Evolutionary conservation across 2,888 invertebrate genomes (phyloP).

Genomic region (Andrena hattorfiana): DNA sequence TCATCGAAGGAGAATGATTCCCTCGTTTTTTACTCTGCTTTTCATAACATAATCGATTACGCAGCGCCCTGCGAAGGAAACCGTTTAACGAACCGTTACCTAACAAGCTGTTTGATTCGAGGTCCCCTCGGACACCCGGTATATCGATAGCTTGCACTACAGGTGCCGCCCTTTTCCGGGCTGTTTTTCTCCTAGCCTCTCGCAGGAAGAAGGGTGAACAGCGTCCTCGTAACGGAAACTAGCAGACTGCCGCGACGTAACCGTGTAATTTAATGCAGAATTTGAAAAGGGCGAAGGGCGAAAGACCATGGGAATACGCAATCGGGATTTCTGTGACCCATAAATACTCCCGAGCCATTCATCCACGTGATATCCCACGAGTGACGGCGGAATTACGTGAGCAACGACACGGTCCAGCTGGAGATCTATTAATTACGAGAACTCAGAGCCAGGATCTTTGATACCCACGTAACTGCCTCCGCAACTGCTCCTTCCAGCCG

Average conservation of each 20-base stretch:
- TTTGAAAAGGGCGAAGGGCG: constrained; percentile 51
- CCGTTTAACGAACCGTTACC: no score
- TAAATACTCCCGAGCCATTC: constrained; percentile 12
- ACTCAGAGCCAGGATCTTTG: neutral
- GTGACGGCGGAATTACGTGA: constrained; percentile 7
- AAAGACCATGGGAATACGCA: constrained; percentile 36
- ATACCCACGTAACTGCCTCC: neutral
- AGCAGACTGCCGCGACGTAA: constrained; percentile 11
- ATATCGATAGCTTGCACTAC: constrained; percentile 66
- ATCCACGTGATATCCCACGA: neutral
- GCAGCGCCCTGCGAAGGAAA: no score
- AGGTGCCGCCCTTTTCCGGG: constrained; percentile 80
- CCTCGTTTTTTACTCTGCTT: no score
- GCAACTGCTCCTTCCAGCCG: neutral
- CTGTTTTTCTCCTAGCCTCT: constrained; percentile 69
- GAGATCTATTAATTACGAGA: constrained; percentile 1
- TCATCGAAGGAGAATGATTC: no score
- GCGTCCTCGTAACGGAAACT: constrained; percentile 68
- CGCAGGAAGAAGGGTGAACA: constrained; percentile 69
- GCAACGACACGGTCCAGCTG: neutral
- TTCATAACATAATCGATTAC: no score
- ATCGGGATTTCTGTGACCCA: constrained; percentile 23
- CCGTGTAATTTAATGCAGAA: constrained; percentile 61
- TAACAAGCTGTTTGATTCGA: neutral
- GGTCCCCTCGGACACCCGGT: constrained; percentile 65